Base-by-base conservation (phyloP, 2,113 vertebrate species). In the Gavialis gangeticus region DNA sequence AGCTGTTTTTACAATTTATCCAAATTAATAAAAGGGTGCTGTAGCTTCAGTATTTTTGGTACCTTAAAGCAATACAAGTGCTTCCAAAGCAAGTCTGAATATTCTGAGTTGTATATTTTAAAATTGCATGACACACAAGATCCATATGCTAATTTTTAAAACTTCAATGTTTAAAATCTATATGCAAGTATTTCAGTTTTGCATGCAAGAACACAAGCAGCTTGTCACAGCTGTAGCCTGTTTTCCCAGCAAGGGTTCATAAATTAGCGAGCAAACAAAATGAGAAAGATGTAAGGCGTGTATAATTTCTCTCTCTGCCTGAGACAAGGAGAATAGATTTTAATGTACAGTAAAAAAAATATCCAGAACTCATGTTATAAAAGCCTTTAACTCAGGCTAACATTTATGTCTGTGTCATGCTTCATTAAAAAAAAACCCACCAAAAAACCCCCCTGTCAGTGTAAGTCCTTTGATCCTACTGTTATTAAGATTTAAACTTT, bases 41-140 rank as follows among this genome's bases (percentile, higher is more conserved):
- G 82, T 6, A 89, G 37, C 46, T 94, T 78, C 87, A 88, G 93
- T 92, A 91, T 80, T 90, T 96, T 89, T 86, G 96, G 76, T 86
- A 96, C 75, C 88, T 86, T 92, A 93, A 85, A 97, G 96, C 94
- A 96, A 96, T 69, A 85, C 2, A 93, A 28, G 83, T 87, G 62
- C 79, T 94, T 96, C 92, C 87, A 95, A 95, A 96, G 89, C 87
- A 97, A 88, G 90, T 87, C 93, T 79, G 87, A 94, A 88, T 93
- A 88, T 87, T 81, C 81, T 22, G 79, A 95, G 87, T 88, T 94
- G 96, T 67, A 86, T 3, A 55, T 83, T 64, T 69, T 76, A 69
- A 58, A 86, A 94, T 86, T 90, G 85, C 90, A 88, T 95, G 94
- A 89, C 63, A 82, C 22, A 82, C 46, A 90, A 92, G 81, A 88